Base-by-base conservation (phyloP, 2,113 vertebrate genomes). In the Rhagologus leucostigma region DNA sequence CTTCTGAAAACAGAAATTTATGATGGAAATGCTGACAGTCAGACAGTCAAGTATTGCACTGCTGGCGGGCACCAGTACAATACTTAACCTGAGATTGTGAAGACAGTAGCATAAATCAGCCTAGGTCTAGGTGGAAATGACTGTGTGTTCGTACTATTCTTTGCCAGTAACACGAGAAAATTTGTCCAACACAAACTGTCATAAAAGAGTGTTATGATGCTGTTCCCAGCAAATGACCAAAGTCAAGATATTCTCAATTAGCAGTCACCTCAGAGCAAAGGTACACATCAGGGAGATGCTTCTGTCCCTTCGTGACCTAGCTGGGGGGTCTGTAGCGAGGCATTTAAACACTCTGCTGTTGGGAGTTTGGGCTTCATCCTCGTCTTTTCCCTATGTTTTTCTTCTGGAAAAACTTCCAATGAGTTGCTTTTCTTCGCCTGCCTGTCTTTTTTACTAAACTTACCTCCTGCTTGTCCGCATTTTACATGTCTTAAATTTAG, bases 1-100 rank as follows among this genome's bases (percentile, higher is more conserved):
- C 90, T 87, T 96, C 89, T 87, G 82, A 92, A 97, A 97, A 94
- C 95, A 97, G 79, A 92, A 93, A 96, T 97, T 97, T 96, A 97
- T 95, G 97, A 97, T 96, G 91, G 96, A 96, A 97, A 96, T 95
- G 84, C 96, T 96, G 92, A 94, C 88, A 78, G 74, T 89, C 76
- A 95, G 88, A 86, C 90, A 90, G 84, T 94, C 82, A 89, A 69
- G 81, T 80, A 86, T 81, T 94, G 89, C 95, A 80, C 57, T 83
- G 93, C 78, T 92, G 39, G 67, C 8, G 1, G 88, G 87, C 87
- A 92, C 87, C 82, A 62, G 37, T 93, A 57, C 81, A 73, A 81
- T 92, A 69, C 87, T 94, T 95, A 94, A 96, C 97, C 79, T 92
- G 89, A 27, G 62, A 96, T 92, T 82, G 44, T 33, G 92, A 95